These are phyloP conservation scores for Rhynchotus rufescens DNA, from an alignment of 2,797 vertebrate genomes.

Conservation along the genomic window DNA sequence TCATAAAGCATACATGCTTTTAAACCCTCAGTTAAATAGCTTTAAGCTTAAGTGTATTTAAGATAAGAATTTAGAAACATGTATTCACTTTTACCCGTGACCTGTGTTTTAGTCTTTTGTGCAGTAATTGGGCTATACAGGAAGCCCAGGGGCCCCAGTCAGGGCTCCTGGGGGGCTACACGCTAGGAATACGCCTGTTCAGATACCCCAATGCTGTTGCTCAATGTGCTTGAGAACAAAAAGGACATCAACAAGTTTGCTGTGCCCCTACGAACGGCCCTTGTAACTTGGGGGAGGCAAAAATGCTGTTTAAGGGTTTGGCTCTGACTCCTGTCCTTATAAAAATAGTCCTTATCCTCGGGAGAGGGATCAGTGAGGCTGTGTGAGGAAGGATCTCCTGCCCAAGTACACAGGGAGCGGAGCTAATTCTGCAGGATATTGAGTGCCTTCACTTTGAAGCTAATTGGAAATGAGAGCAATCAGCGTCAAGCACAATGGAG, in stretches of 20 bases:
- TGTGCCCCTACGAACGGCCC: neutral
- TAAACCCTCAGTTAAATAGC: constrained; percentile 84
- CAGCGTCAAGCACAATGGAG: neutral
- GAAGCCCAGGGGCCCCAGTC: constrained; percentile 77
- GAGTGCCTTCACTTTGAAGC: neutral
- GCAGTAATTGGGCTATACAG: constrained; percentile 87
- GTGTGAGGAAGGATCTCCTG: neutral
- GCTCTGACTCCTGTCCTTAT: neutral
- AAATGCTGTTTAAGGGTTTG: neutral
- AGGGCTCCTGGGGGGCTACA: constrained; percentile 80
- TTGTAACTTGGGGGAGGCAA: neutral
- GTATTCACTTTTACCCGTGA: constrained; percentile 89
- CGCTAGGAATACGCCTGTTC: constrained; percentile 87
- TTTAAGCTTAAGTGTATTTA: constrained; percentile 84
- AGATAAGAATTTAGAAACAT: constrained; percentile 89
- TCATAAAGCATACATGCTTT: constrained; percentile 80
- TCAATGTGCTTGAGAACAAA: constrained; percentile 28
- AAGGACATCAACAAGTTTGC: constrained; percentile 27
- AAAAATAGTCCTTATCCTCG: neutral
- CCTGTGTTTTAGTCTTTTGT: constrained; percentile 77
- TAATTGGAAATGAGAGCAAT: neutral
- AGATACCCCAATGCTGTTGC: constrained; percentile 84
- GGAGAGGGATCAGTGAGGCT: neutral
- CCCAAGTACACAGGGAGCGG: neutral
- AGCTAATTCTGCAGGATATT: neutral